Conservation (phyloP, 1,140 invertebrate genomes). For the Zaprionus davidi region DNA sequence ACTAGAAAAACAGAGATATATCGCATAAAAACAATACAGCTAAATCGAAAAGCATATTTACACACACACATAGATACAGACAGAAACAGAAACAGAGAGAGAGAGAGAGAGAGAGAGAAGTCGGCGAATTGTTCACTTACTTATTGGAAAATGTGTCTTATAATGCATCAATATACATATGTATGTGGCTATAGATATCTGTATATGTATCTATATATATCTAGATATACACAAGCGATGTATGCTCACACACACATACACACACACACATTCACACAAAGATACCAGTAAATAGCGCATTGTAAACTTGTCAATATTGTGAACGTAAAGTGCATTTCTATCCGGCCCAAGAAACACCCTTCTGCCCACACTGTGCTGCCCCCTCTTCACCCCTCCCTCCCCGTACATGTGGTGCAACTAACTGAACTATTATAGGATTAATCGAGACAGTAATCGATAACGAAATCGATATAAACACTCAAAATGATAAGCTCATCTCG, state of each 20-base stretch:
- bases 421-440: slow-evolving; percentile 25
- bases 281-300: slow-evolving; percentile 27
- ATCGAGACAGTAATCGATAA: neutral
- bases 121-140: slow-evolving; percentile 64
- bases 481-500: neutral
- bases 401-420: slow-evolving; percentile 37
- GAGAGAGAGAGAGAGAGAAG: slow-evolving; percentile 13
- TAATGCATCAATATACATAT: slow-evolving; percentile 32
- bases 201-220: slow-evolving; percentile 12
- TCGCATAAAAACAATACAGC: slow-evolving; percentile 8
- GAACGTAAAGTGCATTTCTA: slow-evolving; percentile 23
- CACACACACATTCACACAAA: slow-evolving; percentile 27
- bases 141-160: slow-evolving; percentile 80
- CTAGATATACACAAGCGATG: slow-evolving; percentile 27
- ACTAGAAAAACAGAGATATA: slow-evolving; percentile 1
- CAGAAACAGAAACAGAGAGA: slow-evolving; percentile 10
- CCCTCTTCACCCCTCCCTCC: neutral
- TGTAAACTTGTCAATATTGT: slow-evolving; percentile 43
- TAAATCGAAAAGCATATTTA: slow-evolving; percentile 8
- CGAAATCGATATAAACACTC: slow-evolving; percentile 3
- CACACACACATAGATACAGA: slow-evolving; percentile 15
- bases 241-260: slow-evolving; percentile 38
- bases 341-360: neutral
- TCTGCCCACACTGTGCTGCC: slow-evolving; percentile 1
- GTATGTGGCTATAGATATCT: slow-evolving; percentile 3